Percentiles rank a stretch among this genome's conserved stretches.
phyloP scores from a whole-genome alignment of 2,113 vertebrate genomes.

The Drymodes brunneopygia region DNA sequence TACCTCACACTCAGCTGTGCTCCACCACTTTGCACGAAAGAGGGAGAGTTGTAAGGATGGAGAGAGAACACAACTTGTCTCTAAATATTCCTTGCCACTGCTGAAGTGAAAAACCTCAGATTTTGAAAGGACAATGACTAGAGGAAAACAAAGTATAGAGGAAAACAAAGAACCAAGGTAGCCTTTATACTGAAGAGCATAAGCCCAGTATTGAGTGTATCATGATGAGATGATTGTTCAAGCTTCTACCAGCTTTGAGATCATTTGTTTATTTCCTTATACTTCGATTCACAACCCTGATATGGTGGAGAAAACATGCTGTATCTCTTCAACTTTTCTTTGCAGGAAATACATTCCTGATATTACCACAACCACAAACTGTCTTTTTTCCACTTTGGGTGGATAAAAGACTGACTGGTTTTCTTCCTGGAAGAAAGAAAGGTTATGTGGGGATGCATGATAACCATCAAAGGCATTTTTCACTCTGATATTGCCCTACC shows the following conservation, averaged over 20 bases:
- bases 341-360: background rate
- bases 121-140: background rate
- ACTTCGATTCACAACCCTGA: background rate
- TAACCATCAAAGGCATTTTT: background rate
- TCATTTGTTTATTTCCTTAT: background rate
- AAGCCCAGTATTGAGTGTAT: background rate
- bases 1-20: background rate
- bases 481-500: background rate
- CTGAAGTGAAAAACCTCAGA: background rate
- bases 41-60: background rate
- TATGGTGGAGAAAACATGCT: background rate
- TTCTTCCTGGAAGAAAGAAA: background rate
- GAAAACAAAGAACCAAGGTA: background rate
- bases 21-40: background rate
- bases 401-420: background rate
- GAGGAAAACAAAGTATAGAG: background rate
- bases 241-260: background rate
- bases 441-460: background rate
- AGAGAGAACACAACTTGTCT: background rate
- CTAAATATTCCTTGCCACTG: background rate
- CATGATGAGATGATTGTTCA: background rate
- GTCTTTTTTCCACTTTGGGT: background rate
- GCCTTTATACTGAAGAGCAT: background rate
- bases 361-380: background rate
- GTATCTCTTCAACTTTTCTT: background rate